Base-by-base conservation (phyloP, 2,888 invertebrate genomes). In the Seira sanloemensis region DNA sequence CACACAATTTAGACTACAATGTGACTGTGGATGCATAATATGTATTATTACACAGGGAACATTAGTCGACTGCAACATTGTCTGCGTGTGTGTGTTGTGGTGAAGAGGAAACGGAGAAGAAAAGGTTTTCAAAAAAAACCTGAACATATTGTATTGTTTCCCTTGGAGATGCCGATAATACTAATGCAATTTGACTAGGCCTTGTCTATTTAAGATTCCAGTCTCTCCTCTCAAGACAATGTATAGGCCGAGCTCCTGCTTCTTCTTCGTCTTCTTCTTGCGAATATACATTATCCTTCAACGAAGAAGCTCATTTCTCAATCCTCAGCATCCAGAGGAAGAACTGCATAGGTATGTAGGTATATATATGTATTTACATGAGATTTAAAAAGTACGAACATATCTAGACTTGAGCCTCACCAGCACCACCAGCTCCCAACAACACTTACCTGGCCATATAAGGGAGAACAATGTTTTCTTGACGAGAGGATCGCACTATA, bases 141-240 rank as follows among this genome's bases (percentile, higher is more conserved):
- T 21, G 21, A 7, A 62, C 62, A 62, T 50, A n/a, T 50, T 50
- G 50, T 50, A 50, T 21, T 62, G 21, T 62, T 62, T 7, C 7
- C 21, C 21, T 19, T 21, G 62, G 69, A 25, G 68, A 72, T 82
- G 67, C 73, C 46, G 82, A 82, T 82, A 82, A 76, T 77, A 77
- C 82, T 78, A 78, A 84, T 84, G 78, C 69, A 84, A 65, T 37
- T 84, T 84, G 83, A 84, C 83, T 77, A 71, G 24, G 68, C 50
- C 74, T 84, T 78, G 65, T 69, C 62, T 74, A 66, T 78, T 84
- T 68, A 78, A 84, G 83, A 84, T 84, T 84, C 83, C 78, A 78
- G 83, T 78, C 73, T 77, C 73, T 50, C 16, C 76, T 71, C n/a
- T 67, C 37, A 78, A 50, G 50, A 84, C 83, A 78, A 84, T 78